Conservation (phyloP, 2,797 vertebrate species). For the Capromys pilorides region DNA sequence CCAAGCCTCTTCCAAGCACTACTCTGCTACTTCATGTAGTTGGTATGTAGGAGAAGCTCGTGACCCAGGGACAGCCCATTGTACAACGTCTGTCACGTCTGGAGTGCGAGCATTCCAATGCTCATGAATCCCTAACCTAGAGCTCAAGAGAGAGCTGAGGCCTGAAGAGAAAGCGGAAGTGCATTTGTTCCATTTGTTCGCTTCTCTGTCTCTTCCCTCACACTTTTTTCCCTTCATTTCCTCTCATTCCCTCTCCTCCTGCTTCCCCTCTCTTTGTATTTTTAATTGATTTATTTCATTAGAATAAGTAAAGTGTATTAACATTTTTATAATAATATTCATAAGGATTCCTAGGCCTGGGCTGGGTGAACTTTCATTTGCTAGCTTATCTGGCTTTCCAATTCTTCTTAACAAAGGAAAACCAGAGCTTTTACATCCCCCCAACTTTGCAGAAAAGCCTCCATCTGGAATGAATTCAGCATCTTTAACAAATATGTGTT, state of each 20-base stretch:
- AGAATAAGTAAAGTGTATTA: not conserved
- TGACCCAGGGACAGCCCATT: not conserved
- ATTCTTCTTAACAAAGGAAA: conserved; percentile 73
- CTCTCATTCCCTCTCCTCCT: too few species aligned
- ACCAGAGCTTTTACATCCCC: conserved; percentile 18
- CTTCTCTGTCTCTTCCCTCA: not conserved
- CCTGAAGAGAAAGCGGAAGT: not conserved
- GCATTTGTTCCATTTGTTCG: not conserved
- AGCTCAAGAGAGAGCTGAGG: not conserved
- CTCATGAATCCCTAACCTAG: not conserved
- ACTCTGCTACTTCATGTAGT: conserved; percentile 67
- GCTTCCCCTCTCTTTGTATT: not conserved
- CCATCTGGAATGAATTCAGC: conserved; percentile 80
- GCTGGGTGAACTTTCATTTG: conserved; percentile 40
- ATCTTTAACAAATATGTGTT: conserved; percentile 80
- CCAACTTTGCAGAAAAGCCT: conserved; percentile 58
- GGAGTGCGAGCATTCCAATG: conserved; percentile 32
- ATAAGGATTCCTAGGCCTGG: not conserved
- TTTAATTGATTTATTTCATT: conserved; percentile 2
- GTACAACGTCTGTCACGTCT: conserved; percentile 26
- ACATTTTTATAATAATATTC: conserved; percentile 56
- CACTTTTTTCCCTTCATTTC: not conserved
- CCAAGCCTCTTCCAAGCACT: conserved; percentile 73
- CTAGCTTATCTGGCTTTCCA: conserved; percentile 51
- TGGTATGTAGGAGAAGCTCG: conserved; percentile 63